Evolutionary conservation across 2,797 vertebrate genomes (phyloP), one percentile per base, ranked within the genome.

Genomic region (Crax fasciolata): DNA sequence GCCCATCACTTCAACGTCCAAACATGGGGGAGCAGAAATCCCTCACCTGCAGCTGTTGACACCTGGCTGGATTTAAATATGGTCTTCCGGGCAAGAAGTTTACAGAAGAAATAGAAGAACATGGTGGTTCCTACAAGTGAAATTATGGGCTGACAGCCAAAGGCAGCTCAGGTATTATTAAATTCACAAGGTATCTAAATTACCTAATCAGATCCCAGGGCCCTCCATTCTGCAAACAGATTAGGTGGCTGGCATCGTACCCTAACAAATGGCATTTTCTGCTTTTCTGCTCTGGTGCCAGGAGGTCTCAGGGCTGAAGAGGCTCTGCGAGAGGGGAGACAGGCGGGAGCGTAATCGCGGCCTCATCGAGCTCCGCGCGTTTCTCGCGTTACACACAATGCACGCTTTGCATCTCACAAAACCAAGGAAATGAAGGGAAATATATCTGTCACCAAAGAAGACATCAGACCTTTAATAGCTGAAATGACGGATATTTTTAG

Each of bases 281-380:
- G 92, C 90, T 93, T 35, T 93, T 96, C 96, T 95, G 87, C 94
- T 51, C 85, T 97, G 98, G 98, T 98, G 98, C 98, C 98, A 96
- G 95, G 96, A 98, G 97, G 98, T 98, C 98, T 98, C 97, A 96
- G 74, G 96, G 95, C 96, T 88, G 84, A 48, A 90, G 89, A 93
- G 97, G 94, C 71, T 73, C 46, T 5, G 95, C 83, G 96, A 95
- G 79, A 87, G 89, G 84, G 94, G 95, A 97, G 97, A 96, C 97
- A 95, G 97, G 97, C 52, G 19, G 84, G 93, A 86, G 93, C 93
- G 88, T 96, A 97, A 98, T 97, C 97, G 7, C 89, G 84, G 52
- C 94, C 90, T 95, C 98, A 98, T 98, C 98, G 97, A 57, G 75
- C 97, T 97, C 94, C 10, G 13, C 17, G 44, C 87, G 96, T 93